Base-by-base conservation (phyloP, 1,140 invertebrate genomes). In the Chironomus striatipennis region DNA sequence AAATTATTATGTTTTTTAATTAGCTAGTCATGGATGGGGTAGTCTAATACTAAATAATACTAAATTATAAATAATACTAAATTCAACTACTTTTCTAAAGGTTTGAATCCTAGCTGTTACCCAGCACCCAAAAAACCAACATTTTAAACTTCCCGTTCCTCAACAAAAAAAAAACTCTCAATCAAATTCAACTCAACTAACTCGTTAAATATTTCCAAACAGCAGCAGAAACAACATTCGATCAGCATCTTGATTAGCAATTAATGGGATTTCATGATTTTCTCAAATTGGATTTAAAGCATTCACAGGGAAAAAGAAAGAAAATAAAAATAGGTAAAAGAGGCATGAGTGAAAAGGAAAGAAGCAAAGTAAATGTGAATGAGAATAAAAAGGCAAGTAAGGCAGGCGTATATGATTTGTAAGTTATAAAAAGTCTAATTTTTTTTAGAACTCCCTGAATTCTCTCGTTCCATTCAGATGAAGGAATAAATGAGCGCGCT, bases 221-320 rank as follows among this genome's bases (percentile, higher is more conserved):
- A 34, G 24, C 24, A 34, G 24, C 24, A 34, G 24, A 34, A 34
- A 34, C 24, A 34, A 34, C 24, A 70, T 20, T 20, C 9, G 20
- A 21, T 18, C 65, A 70, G 20, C 17, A 70, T 21, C 17, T 70
- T 70, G 65, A 70, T 70, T 70, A 70, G 65, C 65, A 70, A 70
- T 70, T 70, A 70, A 70, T 70, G 65, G 65, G 65, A 70, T 70
- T 70, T 70, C 65, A 70, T 70, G 65, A 70, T 70, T 70, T 70
- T 70, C 20, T 10, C 18, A 70, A 70, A 70, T 70, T 70, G 65
- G 65, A 70, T 70, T 70, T 70, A 57, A 57, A 57, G 9, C 10
- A 57, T 57, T 57, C 47, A 57, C 7, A 57, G n/a, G n/a, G n/a
- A 10, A n/a, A 57, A 3, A 12, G n/a, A n/a, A n/a, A n/a, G n/a